Evolutionary conservation across 2,113 vertebrate species (phyloP).

Genomic region (Entelurus aequoreus): DNA sequence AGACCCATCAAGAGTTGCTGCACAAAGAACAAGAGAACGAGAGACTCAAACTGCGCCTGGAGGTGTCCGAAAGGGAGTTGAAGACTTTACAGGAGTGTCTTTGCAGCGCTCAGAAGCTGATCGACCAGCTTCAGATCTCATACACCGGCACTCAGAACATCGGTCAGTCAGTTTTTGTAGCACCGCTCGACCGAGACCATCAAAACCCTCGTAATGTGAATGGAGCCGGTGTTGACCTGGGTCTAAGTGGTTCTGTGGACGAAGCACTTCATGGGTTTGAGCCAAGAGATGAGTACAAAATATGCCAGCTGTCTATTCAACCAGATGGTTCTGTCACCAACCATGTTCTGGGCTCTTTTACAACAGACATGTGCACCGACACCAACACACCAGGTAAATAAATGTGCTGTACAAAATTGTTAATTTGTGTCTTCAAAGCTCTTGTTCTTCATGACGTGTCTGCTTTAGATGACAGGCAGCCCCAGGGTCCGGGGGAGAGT

Average conservation of each 20-base stretch:
- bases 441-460: background rate
- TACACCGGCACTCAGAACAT: slow-evolving; percentile 50
- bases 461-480: slow-evolving; percentile 54
- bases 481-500: slow-evolving; percentile 46
- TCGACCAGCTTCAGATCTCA: slow-evolving; percentile 74
- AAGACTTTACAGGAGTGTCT: slow-evolving; percentile 74
- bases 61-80: slow-evolving; percentile 73
- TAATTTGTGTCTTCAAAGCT: background rate
- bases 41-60: slow-evolving; percentile 69
- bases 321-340: slow-evolving; percentile 75
- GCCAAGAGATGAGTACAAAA: slow-evolving; percentile 72
- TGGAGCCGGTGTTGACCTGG: slow-evolving; percentile 60
- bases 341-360: slow-evolving; percentile 65
- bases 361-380: slow-evolving; percentile 62
- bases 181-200: slow-evolving; percentile 54
- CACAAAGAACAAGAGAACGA: slow-evolving; percentile 75
- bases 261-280: slow-evolving; percentile 72
- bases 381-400: slow-evolving; percentile 62
- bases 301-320: slow-evolving; percentile 77
- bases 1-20: slow-evolving; percentile 70
- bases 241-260: slow-evolving; percentile 63
- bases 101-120: slow-evolving; percentile 74
- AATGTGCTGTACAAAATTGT: background rate
- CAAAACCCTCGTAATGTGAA: slow-evolving; percentile 56
- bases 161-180: slow-evolving; percentile 59